These are phyloP conservation scores for Schlechtendalia chinensis DNA, from an alignment of 1,140 invertebrate species.

Conservation along the genomic window DNA sequence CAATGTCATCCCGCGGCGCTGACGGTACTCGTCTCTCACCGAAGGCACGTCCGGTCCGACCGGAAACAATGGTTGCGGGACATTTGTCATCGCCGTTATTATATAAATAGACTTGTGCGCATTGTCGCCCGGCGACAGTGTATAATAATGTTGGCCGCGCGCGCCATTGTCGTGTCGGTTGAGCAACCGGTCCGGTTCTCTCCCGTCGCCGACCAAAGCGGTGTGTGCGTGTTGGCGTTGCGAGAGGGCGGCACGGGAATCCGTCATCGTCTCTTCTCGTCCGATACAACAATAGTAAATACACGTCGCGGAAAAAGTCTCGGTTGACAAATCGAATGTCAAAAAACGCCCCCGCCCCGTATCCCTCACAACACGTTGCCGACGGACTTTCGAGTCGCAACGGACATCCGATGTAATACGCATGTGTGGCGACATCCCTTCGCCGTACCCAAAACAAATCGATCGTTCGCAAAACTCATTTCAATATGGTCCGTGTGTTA, in stretches of 20 bases:
- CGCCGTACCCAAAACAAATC: too few relatives aligned
- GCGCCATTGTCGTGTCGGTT: background rate
- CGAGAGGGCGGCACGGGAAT: background rate
- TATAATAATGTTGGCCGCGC: background rate
- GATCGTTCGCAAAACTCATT: too few relatives aligned
- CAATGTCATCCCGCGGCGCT: background rate
- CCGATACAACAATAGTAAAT: too few relatives aligned
- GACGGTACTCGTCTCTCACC: too few relatives aligned
- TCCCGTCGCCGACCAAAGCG: background rate
- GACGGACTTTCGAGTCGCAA: too few relatives aligned
- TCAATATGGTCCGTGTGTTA: too few relatives aligned
- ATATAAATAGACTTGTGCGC: slow-evolving; percentile 24
- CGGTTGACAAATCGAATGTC: too few relatives aligned
- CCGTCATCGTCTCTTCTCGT: background rate
- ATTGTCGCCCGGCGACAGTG: background rate
- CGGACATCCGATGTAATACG: too few relatives aligned
- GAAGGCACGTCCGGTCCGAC: slow-evolving; percentile 23
- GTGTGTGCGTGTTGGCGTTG: background rate
- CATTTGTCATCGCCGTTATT: slow-evolving; percentile 43
- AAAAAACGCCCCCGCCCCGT: too few relatives aligned
- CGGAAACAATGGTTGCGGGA: slow-evolving; percentile 31
- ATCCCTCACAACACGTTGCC: too few relatives aligned
- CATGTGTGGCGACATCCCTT: too few relatives aligned
- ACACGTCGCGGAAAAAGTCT: too few relatives aligned
- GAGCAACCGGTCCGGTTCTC: slow-evolving; percentile 9